phyloP scores from a whole-genome alignment of 1,140 invertebrate genomes.

The Parasteatoda tepidariorum region DNA sequence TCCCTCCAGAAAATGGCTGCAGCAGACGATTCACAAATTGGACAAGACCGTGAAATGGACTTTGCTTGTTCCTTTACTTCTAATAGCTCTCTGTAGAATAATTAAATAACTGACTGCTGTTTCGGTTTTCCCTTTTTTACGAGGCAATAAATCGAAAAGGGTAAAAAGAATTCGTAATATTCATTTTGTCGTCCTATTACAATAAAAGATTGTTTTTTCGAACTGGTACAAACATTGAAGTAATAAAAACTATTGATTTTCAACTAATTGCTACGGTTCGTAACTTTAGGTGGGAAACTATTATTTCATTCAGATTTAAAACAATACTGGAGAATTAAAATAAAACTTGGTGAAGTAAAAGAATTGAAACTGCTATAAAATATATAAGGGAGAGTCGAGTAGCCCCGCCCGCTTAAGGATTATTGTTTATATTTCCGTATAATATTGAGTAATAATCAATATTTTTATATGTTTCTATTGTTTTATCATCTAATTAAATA shows the following conservation, averaged over 20 bases:
- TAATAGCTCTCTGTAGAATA: constrained; percentile 10
- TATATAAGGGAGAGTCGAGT: too few relatives aligned
- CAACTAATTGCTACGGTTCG: too few relatives aligned
- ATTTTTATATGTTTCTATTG: too few relatives aligned
- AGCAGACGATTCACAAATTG: constrained; percentile 19
- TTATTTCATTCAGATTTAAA: neutral
- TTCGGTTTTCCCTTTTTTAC: neutral
- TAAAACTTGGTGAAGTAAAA: neutral
- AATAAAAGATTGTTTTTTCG: neutral
- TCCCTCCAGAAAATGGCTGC: neutral
- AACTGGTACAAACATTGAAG: neutral
- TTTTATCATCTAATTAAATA: too few relatives aligned
- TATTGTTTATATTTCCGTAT: too few relatives aligned
- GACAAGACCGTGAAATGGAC: constrained; percentile 40
- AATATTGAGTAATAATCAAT: too few relatives aligned
- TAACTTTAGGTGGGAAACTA: too few relatives aligned
- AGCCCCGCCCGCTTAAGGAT: too few relatives aligned
- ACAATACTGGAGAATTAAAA: neutral
- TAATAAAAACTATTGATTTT: too few relatives aligned
- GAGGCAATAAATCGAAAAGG: too few relatives aligned
- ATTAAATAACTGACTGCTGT: constrained; percentile 2
- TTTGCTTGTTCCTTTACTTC: constrained; percentile 29
- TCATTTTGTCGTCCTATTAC: neutral
- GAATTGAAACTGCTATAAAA: neutral
- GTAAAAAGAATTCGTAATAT: neutral